Conservation (phyloP, 2,888 invertebrate genomes). For the Ecdyonurus torrentis region DNA sequence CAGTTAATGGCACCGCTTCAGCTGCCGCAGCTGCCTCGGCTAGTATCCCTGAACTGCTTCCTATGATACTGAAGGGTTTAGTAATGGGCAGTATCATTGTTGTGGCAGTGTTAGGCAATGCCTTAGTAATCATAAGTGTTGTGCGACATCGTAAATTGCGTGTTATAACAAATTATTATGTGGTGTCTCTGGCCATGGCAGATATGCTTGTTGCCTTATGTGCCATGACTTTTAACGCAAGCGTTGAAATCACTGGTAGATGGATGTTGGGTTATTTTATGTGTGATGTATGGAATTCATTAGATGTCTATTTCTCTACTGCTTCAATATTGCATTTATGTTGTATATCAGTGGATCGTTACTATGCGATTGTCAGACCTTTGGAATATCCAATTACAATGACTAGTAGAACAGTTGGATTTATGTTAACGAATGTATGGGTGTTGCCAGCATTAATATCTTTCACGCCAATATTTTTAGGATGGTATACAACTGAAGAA, state of each 20-base stretch:
- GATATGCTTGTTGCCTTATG: conserved; percentile 84
- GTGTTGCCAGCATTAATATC: conserved; percentile 81
- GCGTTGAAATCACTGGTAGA: conserved; percentile 62
- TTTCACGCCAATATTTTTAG: conserved; percentile 87
- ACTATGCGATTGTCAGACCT: conserved; percentile 81
- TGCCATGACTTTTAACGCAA: conserved; percentile 86
- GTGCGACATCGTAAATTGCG: conserved; percentile 63
- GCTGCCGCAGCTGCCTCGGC: not conserved
- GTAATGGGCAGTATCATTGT: conserved; percentile 70
- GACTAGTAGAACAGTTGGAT: conserved; percentile 55
- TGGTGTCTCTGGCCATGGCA: conserved; percentile 85
- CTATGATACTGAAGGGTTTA: conserved; percentile 16
- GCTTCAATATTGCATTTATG: conserved; percentile 86
- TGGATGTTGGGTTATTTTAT: conserved; percentile 83
- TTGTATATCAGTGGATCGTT: conserved; percentile 86
- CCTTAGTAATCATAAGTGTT: conserved; percentile 74
- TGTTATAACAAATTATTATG: conserved; percentile 89
- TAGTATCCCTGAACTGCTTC: conserved; percentile 8
- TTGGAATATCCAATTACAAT: conserved; percentile 83
- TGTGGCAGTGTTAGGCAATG: conserved; percentile 80
- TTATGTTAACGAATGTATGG: conserved; percentile 83
- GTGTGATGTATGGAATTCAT: conserved; percentile 89
- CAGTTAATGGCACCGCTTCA: not conserved
- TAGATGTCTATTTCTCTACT: conserved; percentile 86
- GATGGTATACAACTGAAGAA: conserved; percentile 81